Percentiles rank a stretch among this genome's conserved stretches.
phyloP scores from a whole-genome alignment of 2,113 vertebrate species.

The Ancistrus triradiatus region DNA sequence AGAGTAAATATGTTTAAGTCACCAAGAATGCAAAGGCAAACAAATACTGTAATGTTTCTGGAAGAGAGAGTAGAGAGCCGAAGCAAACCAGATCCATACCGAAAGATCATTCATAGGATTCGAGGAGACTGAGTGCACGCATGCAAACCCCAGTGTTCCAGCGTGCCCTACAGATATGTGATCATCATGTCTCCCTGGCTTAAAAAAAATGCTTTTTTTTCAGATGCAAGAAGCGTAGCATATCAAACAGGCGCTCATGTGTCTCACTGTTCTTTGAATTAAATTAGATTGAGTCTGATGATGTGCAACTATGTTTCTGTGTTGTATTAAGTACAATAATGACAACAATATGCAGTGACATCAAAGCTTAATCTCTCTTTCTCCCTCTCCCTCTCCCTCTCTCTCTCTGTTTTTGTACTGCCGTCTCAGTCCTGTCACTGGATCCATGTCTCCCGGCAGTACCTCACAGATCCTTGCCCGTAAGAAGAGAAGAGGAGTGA shows the following conservation, averaged over 20 bases:
- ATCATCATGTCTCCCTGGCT: conserved; percentile 55
- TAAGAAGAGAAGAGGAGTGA: conserved; percentile 93
- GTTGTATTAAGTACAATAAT: conserved; percentile 67
- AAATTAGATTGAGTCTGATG: conserved; percentile 65
- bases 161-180: conserved; percentile 54
- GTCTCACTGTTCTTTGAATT: conserved; percentile 53
- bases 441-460: conserved; percentile 82
- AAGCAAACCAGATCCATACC: conserved; percentile 68
- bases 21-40: conserved; percentile 29
- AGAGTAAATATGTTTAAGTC: conserved; percentile 34
- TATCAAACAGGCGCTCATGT: conserved; percentile 57
- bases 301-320: conserved; percentile 66
- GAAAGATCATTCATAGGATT: conserved; percentile 47
- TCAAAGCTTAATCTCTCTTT: conserved; percentile 52
- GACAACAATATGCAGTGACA: conserved; percentile 68
- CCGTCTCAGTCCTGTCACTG: conserved; percentile 76
- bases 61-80: conserved; percentile 50
- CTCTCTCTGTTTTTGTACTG: conserved; percentile 18
- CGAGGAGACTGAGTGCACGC: conserved; percentile 37
- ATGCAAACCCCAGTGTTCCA: conserved; percentile 27
- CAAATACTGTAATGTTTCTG: conserved; percentile 35
- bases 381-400: conserved; percentile 3
- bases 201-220: conserved; percentile 46
- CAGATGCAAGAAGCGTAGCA: conserved; percentile 58
- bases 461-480: conserved; percentile 88